These are phyloP conservation scores for Epirrhoe tristata DNA, from an alignment of 2,888 invertebrate species.

Conservation along the genomic window DNA sequence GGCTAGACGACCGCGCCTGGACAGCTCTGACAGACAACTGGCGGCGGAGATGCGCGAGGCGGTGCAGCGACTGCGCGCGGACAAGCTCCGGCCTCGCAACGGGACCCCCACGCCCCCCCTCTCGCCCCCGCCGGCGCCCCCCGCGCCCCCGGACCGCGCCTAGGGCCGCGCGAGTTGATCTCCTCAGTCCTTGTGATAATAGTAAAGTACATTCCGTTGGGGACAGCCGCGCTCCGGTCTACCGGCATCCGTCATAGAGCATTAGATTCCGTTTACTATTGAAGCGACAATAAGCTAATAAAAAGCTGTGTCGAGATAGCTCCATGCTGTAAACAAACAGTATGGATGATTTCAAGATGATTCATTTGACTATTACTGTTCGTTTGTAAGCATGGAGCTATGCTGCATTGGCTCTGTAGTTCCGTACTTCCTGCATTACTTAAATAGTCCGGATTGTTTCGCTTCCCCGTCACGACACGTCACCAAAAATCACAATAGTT, in stretches of 20 bases:
- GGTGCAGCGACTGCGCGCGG: constrained; percentile 79
- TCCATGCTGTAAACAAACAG: not conserved
- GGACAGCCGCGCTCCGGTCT: constrained; percentile 39
- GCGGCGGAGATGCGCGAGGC: constrained; percentile 82
- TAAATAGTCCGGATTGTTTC: constrained; percentile 47
- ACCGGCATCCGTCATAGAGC: constrained; percentile 30
- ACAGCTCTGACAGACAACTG: constrained; percentile 79
- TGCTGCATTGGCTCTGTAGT: constrained; percentile 34
- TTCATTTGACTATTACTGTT: not conserved
- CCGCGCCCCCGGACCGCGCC: constrained; percentile 63
- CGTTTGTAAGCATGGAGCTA: not conserved
- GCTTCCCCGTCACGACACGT: constrained; percentile 58
- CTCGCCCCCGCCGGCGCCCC: constrained; percentile 55
- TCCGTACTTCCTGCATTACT: constrained; percentile 33
- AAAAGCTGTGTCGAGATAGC: constrained; percentile 6
- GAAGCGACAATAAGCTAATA: constrained; percentile 40
- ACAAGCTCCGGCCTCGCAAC: constrained; percentile 75
- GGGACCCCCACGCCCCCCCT: constrained; percentile 70
- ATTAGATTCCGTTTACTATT: constrained; percentile 39
- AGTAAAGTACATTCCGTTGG: constrained; percentile 80
- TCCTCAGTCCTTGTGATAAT: constrained; percentile 78
- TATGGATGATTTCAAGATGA: not conserved
- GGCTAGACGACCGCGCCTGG: constrained; percentile 78
- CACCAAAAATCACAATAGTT: constrained; percentile 85
- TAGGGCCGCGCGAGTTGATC: constrained; percentile 47